A percentile compares a stretch with the other conserved stretches of the same genome.
phyloP scores from a whole-genome alignment of 2,888 invertebrate genomes.

The Patella depressa region DNA sequence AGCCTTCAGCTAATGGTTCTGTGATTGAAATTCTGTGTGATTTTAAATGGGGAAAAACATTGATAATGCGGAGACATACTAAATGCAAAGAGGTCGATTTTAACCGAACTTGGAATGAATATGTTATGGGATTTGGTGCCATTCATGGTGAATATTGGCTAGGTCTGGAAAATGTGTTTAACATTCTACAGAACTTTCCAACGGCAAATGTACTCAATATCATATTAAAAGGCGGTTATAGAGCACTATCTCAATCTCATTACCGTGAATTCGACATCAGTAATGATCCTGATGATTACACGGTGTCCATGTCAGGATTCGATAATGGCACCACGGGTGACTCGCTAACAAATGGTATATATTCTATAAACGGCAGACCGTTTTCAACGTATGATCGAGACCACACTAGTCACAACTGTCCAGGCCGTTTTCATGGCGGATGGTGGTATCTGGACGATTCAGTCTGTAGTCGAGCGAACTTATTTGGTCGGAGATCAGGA shows the following conservation, averaged over 20 bases:
- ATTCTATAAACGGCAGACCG: not conserved
- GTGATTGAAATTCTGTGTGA: not conserved
- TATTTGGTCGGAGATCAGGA: no score
- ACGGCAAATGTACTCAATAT: no score
- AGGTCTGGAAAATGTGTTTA: not conserved
- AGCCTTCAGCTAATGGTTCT: no score
- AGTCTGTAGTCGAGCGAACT: not conserved
- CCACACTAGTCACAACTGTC: not conserved
- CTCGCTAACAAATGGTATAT: not conserved
- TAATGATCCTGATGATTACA: no score
- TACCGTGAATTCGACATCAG: no score
- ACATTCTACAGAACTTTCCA: not conserved
- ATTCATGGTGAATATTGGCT: slow-evolving; percentile 1
- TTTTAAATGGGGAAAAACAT: not conserved
- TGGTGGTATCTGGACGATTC: not conserved
- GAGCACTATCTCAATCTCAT: no score
- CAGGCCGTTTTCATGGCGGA: not conserved
- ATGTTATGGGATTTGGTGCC: not conserved
- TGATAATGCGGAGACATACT: not conserved
- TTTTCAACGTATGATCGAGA: slow-evolving; percentile 4
- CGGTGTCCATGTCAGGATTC: no score
- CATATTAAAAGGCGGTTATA: no score
- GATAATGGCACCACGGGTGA: not conserved
- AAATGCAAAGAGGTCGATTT: not conserved
- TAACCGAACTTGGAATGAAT: slow-evolving; percentile 4